phyloP scores from a whole-genome alignment of 1,140 invertebrate species.

The Oedothorax gibbosus region DNA sequence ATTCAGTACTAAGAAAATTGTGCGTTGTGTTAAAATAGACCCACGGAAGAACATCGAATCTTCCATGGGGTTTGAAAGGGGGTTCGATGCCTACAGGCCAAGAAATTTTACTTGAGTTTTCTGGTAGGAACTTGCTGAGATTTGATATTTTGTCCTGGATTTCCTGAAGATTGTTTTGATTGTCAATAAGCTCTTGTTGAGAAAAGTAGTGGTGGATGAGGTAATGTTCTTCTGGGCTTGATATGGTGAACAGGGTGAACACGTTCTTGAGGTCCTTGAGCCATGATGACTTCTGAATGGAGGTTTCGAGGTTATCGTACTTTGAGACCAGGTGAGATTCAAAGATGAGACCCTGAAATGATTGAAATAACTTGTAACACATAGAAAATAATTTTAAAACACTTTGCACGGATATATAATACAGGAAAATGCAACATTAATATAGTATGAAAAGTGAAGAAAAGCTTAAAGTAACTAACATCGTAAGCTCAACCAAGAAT shows the following conservation, averaged over 20 bases:
- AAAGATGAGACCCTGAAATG: constrained; percentile 37
- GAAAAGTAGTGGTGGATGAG: constrained; percentile 57
- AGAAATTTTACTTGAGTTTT: constrained; percentile 66
- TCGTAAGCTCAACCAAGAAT: too few species aligned
- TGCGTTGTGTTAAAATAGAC: constrained; percentile 86
- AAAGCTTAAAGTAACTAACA: too few species aligned
- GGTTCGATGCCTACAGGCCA: constrained; percentile 87
- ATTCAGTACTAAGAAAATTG: constrained; percentile 73
- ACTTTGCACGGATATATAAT: too few species aligned
- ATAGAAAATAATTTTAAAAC: too few species aligned
- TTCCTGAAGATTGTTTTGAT: constrained; percentile 50
- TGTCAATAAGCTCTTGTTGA: constrained; percentile 57
- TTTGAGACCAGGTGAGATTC: constrained; percentile 51
- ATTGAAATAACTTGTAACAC: too few species aligned
- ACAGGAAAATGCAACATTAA: too few species aligned
- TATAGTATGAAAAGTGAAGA: too few species aligned
- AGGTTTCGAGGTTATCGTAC: constrained; percentile 48
- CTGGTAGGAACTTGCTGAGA: constrained; percentile 68
- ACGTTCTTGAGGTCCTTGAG: constrained; percentile 56
- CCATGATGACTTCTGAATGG: constrained; percentile 55
- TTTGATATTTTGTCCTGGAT: constrained; percentile 67
- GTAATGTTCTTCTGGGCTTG: constrained; percentile 42
- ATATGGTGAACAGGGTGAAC: constrained; percentile 20
- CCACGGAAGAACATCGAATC: constrained; percentile 89
- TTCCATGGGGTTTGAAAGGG: constrained; percentile 76